Conservation (phyloP, 2,797 vertebrate genomes). For the Squalus acanthias region DNA sequence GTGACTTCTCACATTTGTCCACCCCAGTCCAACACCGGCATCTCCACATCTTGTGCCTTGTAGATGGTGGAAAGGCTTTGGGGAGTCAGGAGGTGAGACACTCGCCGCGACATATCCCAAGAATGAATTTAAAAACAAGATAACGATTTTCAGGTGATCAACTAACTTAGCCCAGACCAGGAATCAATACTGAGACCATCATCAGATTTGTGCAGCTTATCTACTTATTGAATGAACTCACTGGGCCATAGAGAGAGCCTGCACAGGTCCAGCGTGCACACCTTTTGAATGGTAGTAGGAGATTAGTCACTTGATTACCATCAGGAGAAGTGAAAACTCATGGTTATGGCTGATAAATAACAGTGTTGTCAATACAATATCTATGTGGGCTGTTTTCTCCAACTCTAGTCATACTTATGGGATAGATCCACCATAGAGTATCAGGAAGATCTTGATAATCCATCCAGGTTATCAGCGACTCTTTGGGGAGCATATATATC, state of each 20-base stretch:
- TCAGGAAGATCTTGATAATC: background rate
- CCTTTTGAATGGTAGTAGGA: background rate
- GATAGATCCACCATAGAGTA: background rate
- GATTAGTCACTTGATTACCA: background rate
- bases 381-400: background rate
- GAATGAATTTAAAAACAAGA: too few relatives aligned
- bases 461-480: background rate
- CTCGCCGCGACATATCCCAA: background rate
- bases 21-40: too few relatives aligned
- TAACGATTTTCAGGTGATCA: background rate
- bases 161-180: background rate
- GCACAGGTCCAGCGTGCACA: too few relatives aligned
- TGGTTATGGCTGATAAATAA: background rate
- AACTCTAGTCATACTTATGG: background rate
- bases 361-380: background rate
- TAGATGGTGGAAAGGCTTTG: too few relatives aligned
- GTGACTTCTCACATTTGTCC: too few relatives aligned
- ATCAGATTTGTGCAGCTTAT: background rate
- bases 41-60: too few relatives aligned
- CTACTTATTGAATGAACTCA: background rate
- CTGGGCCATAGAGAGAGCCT: background rate
- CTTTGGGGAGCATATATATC: too few relatives aligned
- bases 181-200: background rate
- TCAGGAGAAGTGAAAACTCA: background rate
- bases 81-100: too few relatives aligned